Evolutionary conservation across 2,888 invertebrate genomes (phyloP).

Genomic region (Myathropa florea): DNA sequence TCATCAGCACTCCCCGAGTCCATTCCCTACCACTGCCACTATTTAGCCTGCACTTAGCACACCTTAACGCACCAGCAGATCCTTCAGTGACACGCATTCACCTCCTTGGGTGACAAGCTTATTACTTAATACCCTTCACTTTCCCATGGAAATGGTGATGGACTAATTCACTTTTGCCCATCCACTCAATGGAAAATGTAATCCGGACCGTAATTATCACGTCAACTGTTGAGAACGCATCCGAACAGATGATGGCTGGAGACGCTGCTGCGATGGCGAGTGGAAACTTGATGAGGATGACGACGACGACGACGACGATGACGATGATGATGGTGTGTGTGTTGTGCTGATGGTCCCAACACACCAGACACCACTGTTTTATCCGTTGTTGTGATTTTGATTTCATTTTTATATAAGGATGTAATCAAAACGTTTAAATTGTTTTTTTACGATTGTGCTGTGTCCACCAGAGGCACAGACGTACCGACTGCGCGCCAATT

Average conservation of each 20-base stretch:
- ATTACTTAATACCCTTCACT: constrained; percentile 17
- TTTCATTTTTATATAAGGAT: constrained; percentile 60
- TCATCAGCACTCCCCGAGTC: too few relatives aligned
- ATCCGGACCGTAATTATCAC: constrained; percentile 36
- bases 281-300: background rate
- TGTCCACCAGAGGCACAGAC: constrained; percentile 38
- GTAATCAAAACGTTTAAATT: constrained; percentile 69
- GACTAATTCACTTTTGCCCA: constrained; percentile 45
- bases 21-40: background rate
- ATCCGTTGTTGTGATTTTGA: constrained; percentile 54
- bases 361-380: constrained; percentile 28
- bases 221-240: constrained; percentile 25
- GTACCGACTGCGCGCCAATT: constrained; percentile 7
- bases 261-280: background rate
- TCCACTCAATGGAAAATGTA: constrained; percentile 28
- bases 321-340: background rate
- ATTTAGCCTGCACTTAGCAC: background rate
- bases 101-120: background rate
- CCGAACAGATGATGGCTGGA: constrained; percentile 18
- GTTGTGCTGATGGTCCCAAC: background rate
- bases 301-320: background rate
- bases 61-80: background rate
- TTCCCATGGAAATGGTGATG: constrained; percentile 51
- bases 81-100: background rate
- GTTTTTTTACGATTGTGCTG: constrained; percentile 57